Base-by-base conservation (phyloP, 1,140 invertebrate genomes). In the Lamellibrachia luymesi region DNA sequence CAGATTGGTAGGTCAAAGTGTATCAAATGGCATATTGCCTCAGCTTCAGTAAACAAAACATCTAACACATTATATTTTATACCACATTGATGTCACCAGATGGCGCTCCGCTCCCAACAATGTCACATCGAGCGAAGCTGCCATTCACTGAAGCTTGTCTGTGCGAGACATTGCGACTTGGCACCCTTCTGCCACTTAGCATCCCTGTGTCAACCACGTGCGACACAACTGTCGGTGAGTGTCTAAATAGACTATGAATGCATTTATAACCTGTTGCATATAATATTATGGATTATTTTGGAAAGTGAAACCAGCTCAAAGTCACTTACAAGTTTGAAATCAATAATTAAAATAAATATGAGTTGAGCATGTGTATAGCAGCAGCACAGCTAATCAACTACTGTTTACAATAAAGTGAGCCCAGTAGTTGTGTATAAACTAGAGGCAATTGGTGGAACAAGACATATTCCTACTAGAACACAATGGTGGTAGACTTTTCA, bases 261-360 rank as follows among this genome's bases (percentile, higher is more conserved):
- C 38, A 56, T 56, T 56, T 56, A 56, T 56, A 56, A 56, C 52
- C 17, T 17, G 80, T 90, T 90, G n/a, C 80, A 90, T 90, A n/a
- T 90, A 92, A 98, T 98, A 90, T 17, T 22, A 17, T 22, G 17
- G n/a, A 22, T 90, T 90, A 90, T 90, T 17, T 22, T 90, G 17
- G 80, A 22, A 90, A 17, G 17, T 90, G n/a, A n/a, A 22, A 22
- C 17, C 17, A 22, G 80, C 17, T 90, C 17, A 22, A 22, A 22
- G 17, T 90, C 80, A 17, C n/a, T 90, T 90, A n/a, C n/a, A 90
- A 90, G 17, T 17, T 90, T 90, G 80, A 22, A 90, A 90, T 90
- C 38, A 38, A 38, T 38, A 38, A 38, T 38, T 38, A 38, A 38
- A 38, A 38, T 38, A 38, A 38, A 38, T 38, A 38, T 38, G 38